Conservation (phyloP, 1,140 invertebrate species). For the Maconellicoccus hirsutus region DNA sequence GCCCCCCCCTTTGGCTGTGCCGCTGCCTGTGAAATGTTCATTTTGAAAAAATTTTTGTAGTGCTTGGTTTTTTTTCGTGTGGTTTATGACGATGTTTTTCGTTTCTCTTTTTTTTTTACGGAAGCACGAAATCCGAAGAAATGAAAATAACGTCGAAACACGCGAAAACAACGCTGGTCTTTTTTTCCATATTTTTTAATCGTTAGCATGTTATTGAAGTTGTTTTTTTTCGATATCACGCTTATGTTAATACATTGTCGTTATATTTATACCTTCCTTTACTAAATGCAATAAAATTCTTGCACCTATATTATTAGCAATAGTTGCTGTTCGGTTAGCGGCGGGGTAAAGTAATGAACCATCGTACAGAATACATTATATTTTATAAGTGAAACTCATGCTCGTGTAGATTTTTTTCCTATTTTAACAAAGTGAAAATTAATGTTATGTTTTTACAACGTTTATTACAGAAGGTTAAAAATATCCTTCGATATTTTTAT, state of each 20-base stretch:
- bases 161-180: not conserved
- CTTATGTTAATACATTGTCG: slow-evolving; percentile 17
- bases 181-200: not conserved
- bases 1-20: too few relatives aligned
- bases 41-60: too few relatives aligned
- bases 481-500: too few relatives aligned
- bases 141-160: not conserved
- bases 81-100: not conserved
- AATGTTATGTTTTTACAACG: not conserved
- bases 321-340: not conserved
- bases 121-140: not conserved
- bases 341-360: not conserved
- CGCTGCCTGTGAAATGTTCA: too few relatives aligned
- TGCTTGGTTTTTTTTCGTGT: not conserved
- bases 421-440: slow-evolving; percentile 15
- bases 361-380: not conserved
- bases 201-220: slow-evolving; percentile 7
- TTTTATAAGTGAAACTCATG: slow-evolving; percentile 16
- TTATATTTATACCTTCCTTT: slow-evolving; percentile 8
- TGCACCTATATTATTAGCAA: slow-evolving; percentile 1
- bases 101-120: not conserved
- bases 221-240: slow-evolving; percentile 15
- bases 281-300: slow-evolving; percentile 16
- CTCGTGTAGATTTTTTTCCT: slow-evolving; percentile 11
- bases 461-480: too few relatives aligned